Base-by-base conservation (phyloP, 2,888 invertebrate genomes). In the Pristionchus japonicus region DNA sequence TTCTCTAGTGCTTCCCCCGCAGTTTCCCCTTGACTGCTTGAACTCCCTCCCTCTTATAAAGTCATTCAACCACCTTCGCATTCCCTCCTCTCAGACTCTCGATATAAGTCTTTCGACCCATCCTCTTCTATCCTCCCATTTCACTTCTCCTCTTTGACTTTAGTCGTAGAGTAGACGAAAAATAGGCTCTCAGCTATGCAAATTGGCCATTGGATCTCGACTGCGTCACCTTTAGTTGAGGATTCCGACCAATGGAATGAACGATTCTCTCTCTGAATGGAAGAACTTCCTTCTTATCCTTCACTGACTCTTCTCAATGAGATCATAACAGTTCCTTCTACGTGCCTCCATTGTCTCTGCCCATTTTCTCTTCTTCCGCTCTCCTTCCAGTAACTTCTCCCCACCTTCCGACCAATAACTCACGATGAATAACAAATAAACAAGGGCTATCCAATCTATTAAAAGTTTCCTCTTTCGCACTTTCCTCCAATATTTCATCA, bases 141-240 rank as follows among this genome's bases (percentile, higher is more conserved):
- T 74, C 74, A 40, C 31, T 40, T 74, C 74, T 40, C 34, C 31
- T 23, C 31, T 34, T 40, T 34, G 37, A 74, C 74, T 74, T 74
- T 34, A 74, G 74, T 74, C 74, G 74, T 20, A 74, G 40, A 40
- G 74, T 74, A 17, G 40, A 37, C 40, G 74, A 74, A 74, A 74
- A 74, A 74, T 74, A 74, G 74, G 37, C 74, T 37, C 74, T 74
- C n/a, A 74, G 40, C 74, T 74, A 74, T 74, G 74, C 74, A 74
- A 74, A 74, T 74, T 74, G 74, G 40, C n/a, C 43, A 74, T 40
- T 40, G 74, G 43, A 37, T 40, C 40, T 40, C 13, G 34, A 34
- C 31, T 40, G 74, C 74, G 43, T 74, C 74, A 74, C 40, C 40
- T 74, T 20, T 74, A 74, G 74, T 37, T 40, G 74, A n/a, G 74